Evolutionary conservation across 2,113 vertebrate species (phyloP).

Genomic region (Sminthopsis crassicaudata): DNA sequence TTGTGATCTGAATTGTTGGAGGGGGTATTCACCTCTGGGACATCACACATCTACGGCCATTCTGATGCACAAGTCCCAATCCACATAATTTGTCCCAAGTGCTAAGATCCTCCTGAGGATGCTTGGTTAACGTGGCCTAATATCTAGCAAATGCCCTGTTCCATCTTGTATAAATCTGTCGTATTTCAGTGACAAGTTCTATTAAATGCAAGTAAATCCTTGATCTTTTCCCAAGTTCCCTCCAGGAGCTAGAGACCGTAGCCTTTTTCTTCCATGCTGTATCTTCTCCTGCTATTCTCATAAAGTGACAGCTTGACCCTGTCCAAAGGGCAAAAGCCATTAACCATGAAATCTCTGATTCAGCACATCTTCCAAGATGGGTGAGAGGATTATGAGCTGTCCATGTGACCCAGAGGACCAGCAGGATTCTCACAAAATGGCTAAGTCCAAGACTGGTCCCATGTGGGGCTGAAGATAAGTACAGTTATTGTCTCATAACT

Average conservation of each 20-base stretch:
- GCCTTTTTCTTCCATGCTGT: neutral
- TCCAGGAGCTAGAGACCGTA: neutral
- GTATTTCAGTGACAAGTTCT: neutral
- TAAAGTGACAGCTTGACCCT: conserved; percentile 4
- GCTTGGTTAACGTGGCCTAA: neutral
- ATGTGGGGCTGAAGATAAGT: neutral
- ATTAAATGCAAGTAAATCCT: neutral
- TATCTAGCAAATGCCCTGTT: neutral
- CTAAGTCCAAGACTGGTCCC: neutral
- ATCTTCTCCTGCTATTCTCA: conserved; percentile 5
- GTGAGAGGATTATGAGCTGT: neutral
- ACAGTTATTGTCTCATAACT: neutral
- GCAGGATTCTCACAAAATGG: neutral
- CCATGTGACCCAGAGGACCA: neutral
- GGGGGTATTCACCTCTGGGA: no score
- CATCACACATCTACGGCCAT: neutral
- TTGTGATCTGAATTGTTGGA: neutral
- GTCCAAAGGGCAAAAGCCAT: neutral
- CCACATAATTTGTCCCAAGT: neutral
- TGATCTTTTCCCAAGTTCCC: neutral
- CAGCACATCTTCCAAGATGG: neutral
- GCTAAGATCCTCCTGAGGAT: neutral
- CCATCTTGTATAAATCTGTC: neutral
- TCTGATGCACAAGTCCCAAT: neutral
- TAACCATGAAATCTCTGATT: neutral